Base-by-base conservation (phyloP, 2,888 invertebrate species). In the Dicyrtoma fusca region DNA sequence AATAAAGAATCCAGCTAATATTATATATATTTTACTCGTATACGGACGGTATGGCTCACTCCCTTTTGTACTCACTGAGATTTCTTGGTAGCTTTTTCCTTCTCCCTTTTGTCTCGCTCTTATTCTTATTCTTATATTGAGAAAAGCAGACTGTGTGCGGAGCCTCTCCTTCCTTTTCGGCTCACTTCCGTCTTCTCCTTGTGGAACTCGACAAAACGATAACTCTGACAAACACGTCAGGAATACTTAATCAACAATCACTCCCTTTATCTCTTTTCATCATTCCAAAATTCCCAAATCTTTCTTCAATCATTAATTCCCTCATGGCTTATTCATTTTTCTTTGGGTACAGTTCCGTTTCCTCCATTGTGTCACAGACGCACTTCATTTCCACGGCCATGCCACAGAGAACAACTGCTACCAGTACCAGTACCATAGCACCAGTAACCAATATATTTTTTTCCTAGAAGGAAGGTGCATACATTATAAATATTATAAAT, bases 181-280 rank as follows among this genome's bases (percentile, higher is more conserved):
- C 34, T 42, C 19, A 61, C 42, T 61, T 61, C 42, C 44, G 61
- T 42, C 61, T 61, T n/a, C 19, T 17, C 34, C 49, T 13, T 4
- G n/a, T 17, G 47, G 26, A 65, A 51, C 26, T 61, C 23, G 65
- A 65, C 25, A 26, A 65, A 65, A 65, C 34, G 51, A 19, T 51
- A 44, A 23, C 44, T 42, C 68, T 23, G 21, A 23, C n/a, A 26
- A 61, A 25, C 61, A 45, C 21, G 68, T 23, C 14, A 68, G 44
- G 68, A 68, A 57, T 68, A 68, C 68, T 68, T 57, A 68, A 68
- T 68, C 68, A 68, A 68, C 55, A 68, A 68, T 68, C 55, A 68
- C 68, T 55, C 68, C 21, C 21, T 17, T 44, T 44, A 57, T 66
- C 68, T 57, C 21, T n/a, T 57, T 55, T 68, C 42, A 57, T 68